Conservation (phyloP, 2,888 invertebrate genomes). For the Drosophila longiperda region DNA sequence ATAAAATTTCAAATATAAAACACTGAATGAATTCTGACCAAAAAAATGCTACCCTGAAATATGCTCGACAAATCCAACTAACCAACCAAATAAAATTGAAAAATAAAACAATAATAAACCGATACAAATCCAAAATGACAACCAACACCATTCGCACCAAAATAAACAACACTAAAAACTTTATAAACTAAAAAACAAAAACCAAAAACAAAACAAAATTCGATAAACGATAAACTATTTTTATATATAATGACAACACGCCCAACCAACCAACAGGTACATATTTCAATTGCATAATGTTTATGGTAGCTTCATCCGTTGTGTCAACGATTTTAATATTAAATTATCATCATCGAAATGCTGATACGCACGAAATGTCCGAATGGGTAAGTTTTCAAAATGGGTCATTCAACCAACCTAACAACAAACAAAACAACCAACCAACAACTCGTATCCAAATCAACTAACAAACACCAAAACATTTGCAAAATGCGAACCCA, state of each 20-base stretch:
- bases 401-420: constrained; percentile 59
- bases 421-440: constrained; percentile 42
- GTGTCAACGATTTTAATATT: constrained; percentile 98
- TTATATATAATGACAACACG: constrained; percentile 81
- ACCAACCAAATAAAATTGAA: constrained; percentile 34
- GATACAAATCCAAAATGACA: constrained; percentile 40
- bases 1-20: constrained; percentile 46
- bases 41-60: constrained; percentile 77
- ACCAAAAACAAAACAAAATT: constrained; percentile 26
- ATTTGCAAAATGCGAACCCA: constrained; percentile 54
- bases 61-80: constrained; percentile 59
- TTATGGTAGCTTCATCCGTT: constrained; percentile 99
- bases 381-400: constrained; percentile 91
- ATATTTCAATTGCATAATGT: constrained; percentile 99
- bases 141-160: constrained; percentile 54
- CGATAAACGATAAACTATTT: constrained; percentile 50
- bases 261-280: constrained; percentile 89
- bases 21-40: constrained; percentile 69
- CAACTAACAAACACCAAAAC: constrained; percentile 63
- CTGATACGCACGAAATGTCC: constrained; percentile 99
- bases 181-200: not conserved
- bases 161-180: constrained; percentile 45
- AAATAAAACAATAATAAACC: constrained; percentile 35
- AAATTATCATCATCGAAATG: constrained; percentile 98
- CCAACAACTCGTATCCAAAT: constrained; percentile 68